Conservation (phyloP, 2,113 vertebrate species). For the Cygnus atratus region DNA sequence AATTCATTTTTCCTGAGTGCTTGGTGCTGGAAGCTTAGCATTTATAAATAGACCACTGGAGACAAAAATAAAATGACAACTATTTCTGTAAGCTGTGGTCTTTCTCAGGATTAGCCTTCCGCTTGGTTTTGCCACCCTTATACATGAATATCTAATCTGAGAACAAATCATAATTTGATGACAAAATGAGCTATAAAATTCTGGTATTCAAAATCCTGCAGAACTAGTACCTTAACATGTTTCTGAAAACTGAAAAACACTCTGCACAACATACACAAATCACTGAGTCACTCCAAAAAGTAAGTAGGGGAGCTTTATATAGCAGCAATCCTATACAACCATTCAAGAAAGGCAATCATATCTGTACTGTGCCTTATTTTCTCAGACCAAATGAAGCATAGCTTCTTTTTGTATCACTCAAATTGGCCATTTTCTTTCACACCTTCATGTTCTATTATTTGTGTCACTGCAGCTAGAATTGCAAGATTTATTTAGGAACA, state of each 20-base stretch:
- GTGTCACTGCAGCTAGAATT: conserved; percentile 65
- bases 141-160: background rate
- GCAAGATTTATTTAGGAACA: conserved; percentile 74
- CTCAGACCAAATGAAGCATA: conserved; percentile 36
- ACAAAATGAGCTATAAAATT: background rate
- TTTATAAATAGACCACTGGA: background rate
- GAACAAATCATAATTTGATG: background rate
- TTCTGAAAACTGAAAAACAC: background rate
- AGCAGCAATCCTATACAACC: background rate
- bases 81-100: background rate
- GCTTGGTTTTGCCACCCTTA: background rate
- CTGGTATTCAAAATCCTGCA: background rate
- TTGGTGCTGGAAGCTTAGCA: background rate
- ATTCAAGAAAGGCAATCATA: conserved; percentile 40
- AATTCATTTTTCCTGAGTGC: background rate
- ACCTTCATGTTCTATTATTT: conserved; percentile 80
- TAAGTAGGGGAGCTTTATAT: background rate
- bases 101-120: background rate
- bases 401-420: conserved; percentile 65
- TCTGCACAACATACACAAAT: background rate
- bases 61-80: conserved; percentile 3
- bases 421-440: conserved; percentile 74
- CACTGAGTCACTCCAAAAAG: background rate
- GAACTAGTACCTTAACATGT: background rate
- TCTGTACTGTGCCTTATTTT: conserved; percentile 63